Percentiles rank a stretch among this genome's conserved stretches.
Evolutionary conservation across 1,140 invertebrate species (phyloP).

Genomic region (Whitmania pigra): DNA sequence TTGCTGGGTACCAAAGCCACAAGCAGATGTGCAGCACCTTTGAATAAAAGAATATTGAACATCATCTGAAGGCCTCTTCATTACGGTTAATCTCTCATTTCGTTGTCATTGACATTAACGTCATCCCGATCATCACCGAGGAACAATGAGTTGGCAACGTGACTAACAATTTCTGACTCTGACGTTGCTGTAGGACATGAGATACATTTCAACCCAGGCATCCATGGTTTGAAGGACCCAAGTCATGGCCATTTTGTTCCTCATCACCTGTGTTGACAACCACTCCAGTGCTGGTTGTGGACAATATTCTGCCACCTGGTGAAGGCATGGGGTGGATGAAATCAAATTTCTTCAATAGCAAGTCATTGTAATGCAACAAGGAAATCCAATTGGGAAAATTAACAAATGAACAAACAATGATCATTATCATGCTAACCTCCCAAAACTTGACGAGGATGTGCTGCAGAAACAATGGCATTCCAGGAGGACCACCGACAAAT

Average conservation of each 20-base stretch:
- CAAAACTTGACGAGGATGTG: conserved; percentile 71
- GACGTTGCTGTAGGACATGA: conserved; percentile 70
- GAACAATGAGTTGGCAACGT: neutral
- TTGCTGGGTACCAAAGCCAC: conserved; percentile 75
- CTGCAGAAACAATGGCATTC: conserved; percentile 74
- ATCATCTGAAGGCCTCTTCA: neutral
- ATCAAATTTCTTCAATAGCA: no score
- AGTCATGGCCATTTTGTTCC: conserved; percentile 73
- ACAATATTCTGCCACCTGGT: conserved; percentile 60
- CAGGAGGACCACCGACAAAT: conserved; percentile 52
- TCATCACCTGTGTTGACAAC: conserved; percentile 62
- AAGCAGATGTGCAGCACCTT: conserved; percentile 68
- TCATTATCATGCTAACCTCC: conserved; percentile 49
- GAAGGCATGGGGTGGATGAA: neutral
- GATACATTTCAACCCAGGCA: conserved; percentile 74
- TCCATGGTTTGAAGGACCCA: conserved; percentile 76
- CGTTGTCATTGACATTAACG: no score
- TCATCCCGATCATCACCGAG: neutral
- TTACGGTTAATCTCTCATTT: no score
- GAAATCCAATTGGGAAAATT: neutral
- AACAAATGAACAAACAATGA: neutral
- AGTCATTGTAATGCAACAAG: neutral
- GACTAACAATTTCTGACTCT: conserved; percentile 62
- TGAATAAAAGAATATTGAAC: conserved; percentile 20
- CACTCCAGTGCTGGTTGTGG: conserved; percentile 80